phyloP scores from a whole-genome alignment of 1,140 invertebrate genomes.

The Meloidogyne hapla region DNA sequence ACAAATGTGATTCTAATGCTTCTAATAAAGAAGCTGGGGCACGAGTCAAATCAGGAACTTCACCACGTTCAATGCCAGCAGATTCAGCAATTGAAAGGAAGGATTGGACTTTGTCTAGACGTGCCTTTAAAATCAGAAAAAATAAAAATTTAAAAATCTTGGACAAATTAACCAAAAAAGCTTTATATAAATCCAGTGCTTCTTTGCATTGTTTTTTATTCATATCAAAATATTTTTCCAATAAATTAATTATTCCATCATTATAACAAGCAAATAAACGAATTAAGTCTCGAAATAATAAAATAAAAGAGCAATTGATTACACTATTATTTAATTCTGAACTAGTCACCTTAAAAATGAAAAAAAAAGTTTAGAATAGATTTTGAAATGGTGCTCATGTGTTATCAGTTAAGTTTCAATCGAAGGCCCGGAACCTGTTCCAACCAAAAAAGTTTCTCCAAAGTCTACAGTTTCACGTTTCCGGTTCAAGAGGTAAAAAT shows the following conservation, averaged over 20 bases:
- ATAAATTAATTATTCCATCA: constrained; percentile 96
- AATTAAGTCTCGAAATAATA: constrained; percentile 96
- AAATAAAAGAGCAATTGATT: constrained; percentile 96
- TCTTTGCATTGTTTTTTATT: constrained; percentile 95
- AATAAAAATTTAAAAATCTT: background rate
- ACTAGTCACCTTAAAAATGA: constrained; percentile 73
- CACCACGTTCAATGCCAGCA: constrained; percentile 96
- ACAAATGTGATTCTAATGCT: constrained; percentile 92
- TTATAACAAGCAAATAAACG: constrained; percentile 98
- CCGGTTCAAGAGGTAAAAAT: no score
- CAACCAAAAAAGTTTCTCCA: no score
- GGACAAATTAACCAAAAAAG: constrained; percentile 76
- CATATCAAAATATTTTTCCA: constrained; percentile 99
- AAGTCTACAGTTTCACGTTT: no score
- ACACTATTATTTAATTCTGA: constrained; percentile 96
- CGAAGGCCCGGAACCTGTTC: no score
- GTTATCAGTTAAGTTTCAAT: no score
- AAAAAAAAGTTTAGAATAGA: no score
- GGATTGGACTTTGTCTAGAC: constrained; percentile 97
- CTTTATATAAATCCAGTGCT: constrained; percentile 96
- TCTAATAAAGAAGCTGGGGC: constrained; percentile 95
- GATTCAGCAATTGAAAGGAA: constrained; percentile 96
- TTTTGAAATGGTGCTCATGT: no score
- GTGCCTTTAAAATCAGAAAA: constrained; percentile 65
- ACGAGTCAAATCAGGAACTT: constrained; percentile 96